phyloP scores from a whole-genome alignment of 2,113 vertebrate genomes.

The cattle (Bos taurus) region ARS-UCD2.0 NC_037335.1:104385001-104385500 shows the following conservation, averaged over 20 bases:
- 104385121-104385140: background rate
- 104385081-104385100: background rate
- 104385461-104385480: background rate
- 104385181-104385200: background rate
- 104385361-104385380: background rate
- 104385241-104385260: background rate
- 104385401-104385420: background rate
- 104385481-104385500: background rate
- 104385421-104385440: background rate
- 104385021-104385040: background rate
- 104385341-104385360: background rate
- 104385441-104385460: background rate
- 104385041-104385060: background rate
- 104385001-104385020: background rate
- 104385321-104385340: background rate
- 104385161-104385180: background rate
- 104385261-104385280: rapidly evolving
- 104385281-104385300: background rate
- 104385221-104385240: background rate
- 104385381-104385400: background rate
- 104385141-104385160: background rate
- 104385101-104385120: background rate
- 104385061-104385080: background rate
- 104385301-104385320: too few relatives aligned
- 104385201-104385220: background rate